Evolutionary conservation across 2,797 vertebrate genomes (phyloP), one percentile per base, ranked within the genome.

Genomic region (Ataeniobius toweri): DNA sequence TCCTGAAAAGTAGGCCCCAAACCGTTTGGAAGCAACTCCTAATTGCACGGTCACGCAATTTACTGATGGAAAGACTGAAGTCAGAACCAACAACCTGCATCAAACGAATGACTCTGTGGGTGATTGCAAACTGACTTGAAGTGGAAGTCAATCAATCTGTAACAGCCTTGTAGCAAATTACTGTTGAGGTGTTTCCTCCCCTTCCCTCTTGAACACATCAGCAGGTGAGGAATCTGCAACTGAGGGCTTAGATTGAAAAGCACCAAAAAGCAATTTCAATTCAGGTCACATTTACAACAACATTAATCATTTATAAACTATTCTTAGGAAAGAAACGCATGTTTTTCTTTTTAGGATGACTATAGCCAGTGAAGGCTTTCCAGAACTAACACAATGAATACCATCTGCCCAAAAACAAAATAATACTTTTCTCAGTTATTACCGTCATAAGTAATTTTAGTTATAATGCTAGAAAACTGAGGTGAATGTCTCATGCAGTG

Each of bases 131-230:
- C 24, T 41, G 65, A 68, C 22, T 68, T n/a, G 22, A 44, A 44
- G 65, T 71, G 22, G 8, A n/a, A 28, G 69, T 59, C 67, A 77
- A 83, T 88, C 75, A 81, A 16, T 76, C 55, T 6, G 22, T 39
- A 13, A 24, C 20, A 67, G 10, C 36, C 36, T 51, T 73, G 71
- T 55, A 69, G 73, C 53, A 74, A 77, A 51, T 31, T 53, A 6
- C 3, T 59, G 22, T 51, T 68, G n/a, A 24, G 20, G 7, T 3
- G 6, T 53, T 44, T 44, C 13, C 65, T 41, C 65, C 77, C 22
- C 24, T 18, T 56, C 51, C 55, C 58, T 18, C 39, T 28, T 20
- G 48, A 41, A 31, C 74, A 18, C 36, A 58, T 70, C 61, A 61
- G 58, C 8, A 68, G 65, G 51, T 13, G 26, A 71, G 26, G 71